Base-by-base conservation (phyloP, 2,113 vertebrate species). In the Semnornis frantzii region DNA sequence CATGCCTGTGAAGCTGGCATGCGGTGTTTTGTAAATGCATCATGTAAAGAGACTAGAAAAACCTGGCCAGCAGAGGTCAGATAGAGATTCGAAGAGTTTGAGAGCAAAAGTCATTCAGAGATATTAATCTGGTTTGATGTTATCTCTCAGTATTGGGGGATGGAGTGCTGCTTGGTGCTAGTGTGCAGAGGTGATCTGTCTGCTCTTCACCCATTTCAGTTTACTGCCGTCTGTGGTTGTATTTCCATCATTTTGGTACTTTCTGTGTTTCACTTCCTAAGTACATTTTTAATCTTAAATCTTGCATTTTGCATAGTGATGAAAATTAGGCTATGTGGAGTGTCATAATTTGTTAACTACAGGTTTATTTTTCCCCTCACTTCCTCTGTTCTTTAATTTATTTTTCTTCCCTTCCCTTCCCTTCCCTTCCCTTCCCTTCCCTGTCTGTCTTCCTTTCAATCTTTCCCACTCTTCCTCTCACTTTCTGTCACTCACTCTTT, bases 11-110 rank as follows among this genome's bases (percentile, higher is more conserved):
- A 70, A 91, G 31, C 7, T 0, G 0, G n/a, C 2, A 2, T 28
- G 42, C 6, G 9, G 3, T 48, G 19, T 39, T 87, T 42, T 68
- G 30, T 14, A 73, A 59, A 42, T 37, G 64, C 6, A 33, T 37
- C 9, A 0, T 33, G 17, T 69, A 72, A 57, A 81, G 10, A 74
- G 46, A 57, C 34, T 33, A 11, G 68, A 42, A 55, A 70, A 74
- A 82, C 54, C 52, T 58, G 89, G 52, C 85, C 95, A 92, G 89
- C 64, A 91, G 95, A 91, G 91, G 75, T 94, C 91, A 95, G 92
- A 31, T 87, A 80, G 8, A 37, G 74, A 70, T 89, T 80, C 90
- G 60, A 91, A 68, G 42, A 68, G 30, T 52, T n/a, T 60, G 21
- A 64, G 27, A 94, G 57, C 28, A 54, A 42, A 78, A 81, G 27